phyloP scores from a whole-genome alignment of 2,797 vertebrate species.

The Cyprinodon diabolis region DNA sequence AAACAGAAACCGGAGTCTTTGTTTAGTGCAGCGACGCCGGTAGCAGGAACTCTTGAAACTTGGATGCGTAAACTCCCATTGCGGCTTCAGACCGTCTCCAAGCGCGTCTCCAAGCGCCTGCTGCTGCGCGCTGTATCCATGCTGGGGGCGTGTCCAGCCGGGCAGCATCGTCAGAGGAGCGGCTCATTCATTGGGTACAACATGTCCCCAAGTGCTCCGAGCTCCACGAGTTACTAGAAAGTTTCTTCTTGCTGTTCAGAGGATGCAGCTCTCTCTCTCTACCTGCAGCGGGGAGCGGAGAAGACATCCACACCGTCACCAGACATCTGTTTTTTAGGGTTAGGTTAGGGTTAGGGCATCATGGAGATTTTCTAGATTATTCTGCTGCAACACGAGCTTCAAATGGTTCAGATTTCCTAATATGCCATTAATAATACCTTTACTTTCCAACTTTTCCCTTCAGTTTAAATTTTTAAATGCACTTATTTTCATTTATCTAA shows the following conservation, averaged over 20 bases:
- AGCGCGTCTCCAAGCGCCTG: constrained; percentile 80
- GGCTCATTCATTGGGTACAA: constrained; percentile 74
- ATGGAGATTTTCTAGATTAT: neutral
- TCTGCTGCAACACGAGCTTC: neutral
- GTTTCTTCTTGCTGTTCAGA: constrained; percentile 61
- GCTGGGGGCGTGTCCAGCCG: constrained; percentile 86
- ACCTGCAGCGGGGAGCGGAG: neutral
- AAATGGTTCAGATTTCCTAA: too few relatives aligned
- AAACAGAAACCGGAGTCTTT: constrained; percentile 42
- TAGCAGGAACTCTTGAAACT: constrained; percentile 72
- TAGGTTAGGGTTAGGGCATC: neutral
- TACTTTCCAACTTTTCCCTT: too few relatives aligned
- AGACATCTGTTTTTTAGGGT: neutral
- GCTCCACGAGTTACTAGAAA: constrained; percentile 61
- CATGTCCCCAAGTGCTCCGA: constrained; percentile 69
- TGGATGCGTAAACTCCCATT: constrained; percentile 82
- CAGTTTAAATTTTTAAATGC: too few relatives aligned
- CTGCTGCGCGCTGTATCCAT: constrained; percentile 83
- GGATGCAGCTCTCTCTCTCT: constrained; percentile 33
- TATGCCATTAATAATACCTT: too few relatives aligned
- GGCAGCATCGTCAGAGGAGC: constrained; percentile 80
- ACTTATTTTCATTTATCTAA: too few relatives aligned
- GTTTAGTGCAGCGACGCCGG: constrained; percentile 64
- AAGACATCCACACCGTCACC: neutral
- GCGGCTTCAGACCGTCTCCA: constrained; percentile 76